A percentile compares a stretch with the other conserved stretches of the same genome.
phyloP scores from a whole-genome alignment of 2,888 invertebrate species.

The Uloborus plumipes region DNA sequence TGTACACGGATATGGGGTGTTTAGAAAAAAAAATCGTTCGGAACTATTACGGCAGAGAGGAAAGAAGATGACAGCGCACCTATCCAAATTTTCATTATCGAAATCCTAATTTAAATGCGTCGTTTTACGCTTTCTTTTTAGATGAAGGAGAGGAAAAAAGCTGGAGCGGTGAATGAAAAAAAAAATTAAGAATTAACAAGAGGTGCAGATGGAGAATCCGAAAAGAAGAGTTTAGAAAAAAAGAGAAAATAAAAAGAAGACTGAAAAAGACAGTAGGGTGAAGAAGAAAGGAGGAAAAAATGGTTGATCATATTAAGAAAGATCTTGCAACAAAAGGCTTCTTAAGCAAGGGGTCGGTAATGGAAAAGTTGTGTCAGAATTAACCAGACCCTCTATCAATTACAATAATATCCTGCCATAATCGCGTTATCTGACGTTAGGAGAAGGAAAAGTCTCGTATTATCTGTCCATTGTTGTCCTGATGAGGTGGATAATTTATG shows the following conservation, averaged over 20 bases:
- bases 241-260: slow-evolving; percentile 14
- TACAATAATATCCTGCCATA: slow-evolving; percentile 62
- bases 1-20: slow-evolving; percentile 10
- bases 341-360: slow-evolving; percentile 49
- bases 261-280: slow-evolving; percentile 3
- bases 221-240: not conserved
- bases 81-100: slow-evolving; percentile 63
- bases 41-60: slow-evolving; percentile 22
- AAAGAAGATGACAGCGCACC: slow-evolving; percentile 52
- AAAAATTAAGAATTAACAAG: slow-evolving; percentile 46
- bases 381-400: slow-evolving; percentile 62
- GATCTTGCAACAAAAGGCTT: slow-evolving; percentile 45
- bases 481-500: slow-evolving; percentile 63
- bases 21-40: slow-evolving; percentile 35
- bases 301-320: slow-evolving; percentile 55
- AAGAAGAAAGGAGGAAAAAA: slow-evolving; percentile 10
- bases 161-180: slow-evolving; percentile 10
- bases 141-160: slow-evolving; percentile 9
- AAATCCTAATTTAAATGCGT: slow-evolving; percentile 57
- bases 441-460: slow-evolving; percentile 49
- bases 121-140: slow-evolving; percentile 21
- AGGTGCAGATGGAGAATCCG: slow-evolving; percentile 37
- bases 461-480: slow-evolving; percentile 49
- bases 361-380: slow-evolving; percentile 65
- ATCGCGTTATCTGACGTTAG: slow-evolving; percentile 54